Evolutionary conservation across 23 tunicate species (phyloP).

Genomic region (Trididemnum miniatum): DNA sequence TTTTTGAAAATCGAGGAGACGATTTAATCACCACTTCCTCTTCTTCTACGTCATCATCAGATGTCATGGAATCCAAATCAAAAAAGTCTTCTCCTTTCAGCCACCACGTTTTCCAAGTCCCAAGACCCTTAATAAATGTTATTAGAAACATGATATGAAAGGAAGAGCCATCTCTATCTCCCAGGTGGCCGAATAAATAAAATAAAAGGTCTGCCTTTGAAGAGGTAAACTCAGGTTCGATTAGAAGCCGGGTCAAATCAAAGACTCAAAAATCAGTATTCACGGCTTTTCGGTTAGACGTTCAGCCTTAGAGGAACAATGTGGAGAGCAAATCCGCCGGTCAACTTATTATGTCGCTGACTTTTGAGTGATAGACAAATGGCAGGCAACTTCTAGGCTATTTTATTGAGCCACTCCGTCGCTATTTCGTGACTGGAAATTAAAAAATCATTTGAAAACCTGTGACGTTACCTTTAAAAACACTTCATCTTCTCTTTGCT

Average conservation of each 20-base stretch:
- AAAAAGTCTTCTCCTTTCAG: constrained; percentile 45
- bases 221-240: background rate
- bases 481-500: constrained; percentile 64
- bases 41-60: background rate
- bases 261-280: too few relatives aligned
- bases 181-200: background rate
- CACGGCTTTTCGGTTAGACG: too few relatives aligned
- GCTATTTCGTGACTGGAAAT: too few relatives aligned
- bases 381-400: too few relatives aligned
- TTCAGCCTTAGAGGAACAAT: too few relatives aligned
- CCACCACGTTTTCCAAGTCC: constrained; percentile 92
- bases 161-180: background rate
- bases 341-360: background rate
- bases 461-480: constrained; percentile 67
- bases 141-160: background rate
- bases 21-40: background rate
- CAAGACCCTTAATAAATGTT: constrained; percentile 56
- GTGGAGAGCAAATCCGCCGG: too few relatives aligned
- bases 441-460: too few relatives aligned
- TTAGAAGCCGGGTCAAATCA: too few relatives aligned
- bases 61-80: background rate
- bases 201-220: background rate
- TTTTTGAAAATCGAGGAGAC: background rate
- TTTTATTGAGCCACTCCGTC: too few relatives aligned
- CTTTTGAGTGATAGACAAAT: background rate